Conservation (phyloP, 2,888 invertebrate genomes). For the Caradrina clavipalpis region DNA sequence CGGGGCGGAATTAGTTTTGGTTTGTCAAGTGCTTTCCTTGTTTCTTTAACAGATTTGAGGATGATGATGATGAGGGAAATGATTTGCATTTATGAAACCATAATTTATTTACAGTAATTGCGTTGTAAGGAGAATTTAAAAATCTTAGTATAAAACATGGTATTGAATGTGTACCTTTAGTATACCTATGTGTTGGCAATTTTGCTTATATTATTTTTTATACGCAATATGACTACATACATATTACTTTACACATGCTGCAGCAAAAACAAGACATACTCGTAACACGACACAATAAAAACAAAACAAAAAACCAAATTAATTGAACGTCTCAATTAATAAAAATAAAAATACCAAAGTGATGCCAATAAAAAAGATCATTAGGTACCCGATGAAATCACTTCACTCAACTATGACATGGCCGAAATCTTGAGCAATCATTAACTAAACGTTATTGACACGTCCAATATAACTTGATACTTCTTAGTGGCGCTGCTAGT, state of each 20-base stretch:
- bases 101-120: no score
- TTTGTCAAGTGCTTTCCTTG: no score
- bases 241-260: not conserved
- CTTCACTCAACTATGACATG: constrained; percentile 37
- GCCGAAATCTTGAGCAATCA: constrained; percentile 27
- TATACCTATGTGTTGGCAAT: no score
- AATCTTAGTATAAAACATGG: no score
- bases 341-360: constrained; percentile 28
- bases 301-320: constrained; percentile 15
- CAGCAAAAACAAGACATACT: not conserved
- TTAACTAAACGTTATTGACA: constrained; percentile 12
- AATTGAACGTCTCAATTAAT: constrained; percentile 31
- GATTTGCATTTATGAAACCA: no score
- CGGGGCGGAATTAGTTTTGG: no score
- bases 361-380: constrained; percentile 44
- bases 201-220: no score
- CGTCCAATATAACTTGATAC: not conserved
- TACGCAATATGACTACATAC: not conserved
- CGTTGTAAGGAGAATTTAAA: no score
- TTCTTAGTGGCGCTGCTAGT: not conserved
- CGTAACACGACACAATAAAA: constrained; percentile 18
- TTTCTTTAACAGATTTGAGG: no score
- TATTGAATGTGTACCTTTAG: no score
- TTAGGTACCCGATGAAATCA: constrained; percentile 38
- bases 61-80: no score